Conservation (phyloP, 2,113 vertebrate species). For the Murina feae region DNA sequence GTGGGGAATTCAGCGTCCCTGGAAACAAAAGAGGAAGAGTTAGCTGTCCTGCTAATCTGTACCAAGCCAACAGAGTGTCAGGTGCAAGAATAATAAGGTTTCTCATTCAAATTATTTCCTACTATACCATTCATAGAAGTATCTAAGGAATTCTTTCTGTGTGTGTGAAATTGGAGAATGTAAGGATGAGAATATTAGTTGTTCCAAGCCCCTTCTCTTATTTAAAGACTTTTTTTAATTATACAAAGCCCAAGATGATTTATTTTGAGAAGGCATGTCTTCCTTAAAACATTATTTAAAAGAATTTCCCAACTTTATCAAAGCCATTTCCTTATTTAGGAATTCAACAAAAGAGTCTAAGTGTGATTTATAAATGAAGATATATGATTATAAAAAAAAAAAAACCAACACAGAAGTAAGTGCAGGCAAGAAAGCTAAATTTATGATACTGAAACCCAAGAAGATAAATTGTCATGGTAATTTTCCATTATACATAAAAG, state of each 20-base stretch:
- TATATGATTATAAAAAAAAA: not conserved
- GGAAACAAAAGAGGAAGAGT: not conserved
- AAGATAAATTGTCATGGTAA: not conserved
- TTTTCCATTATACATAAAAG: not conserved
- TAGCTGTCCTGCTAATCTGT: not conserved
- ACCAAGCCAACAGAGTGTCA: not conserved
- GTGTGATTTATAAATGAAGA: conserved; percentile 21
- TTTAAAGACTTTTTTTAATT: not conserved
- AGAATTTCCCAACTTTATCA: not conserved
- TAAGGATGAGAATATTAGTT: not conserved
- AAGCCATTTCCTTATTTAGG: not conserved
- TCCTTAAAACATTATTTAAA: not conserved
- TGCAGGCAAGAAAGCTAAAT: not conserved
- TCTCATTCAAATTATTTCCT: not conserved
- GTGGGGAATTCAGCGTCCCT: not conserved
- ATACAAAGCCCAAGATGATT: not conserved
- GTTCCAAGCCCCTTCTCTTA: not conserved
- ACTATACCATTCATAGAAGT: not conserved
- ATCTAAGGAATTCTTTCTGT: not conserved
- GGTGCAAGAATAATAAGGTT: not conserved
- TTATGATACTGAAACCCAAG: not conserved
- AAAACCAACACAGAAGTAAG: conserved; percentile 1
- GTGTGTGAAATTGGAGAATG: not conserved
- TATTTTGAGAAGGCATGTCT: not conserved
- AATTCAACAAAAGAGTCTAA: conserved; percentile 22